Base-by-base conservation (phyloP, 1,140 invertebrate genomes). In the Neelides sp. region DNA sequence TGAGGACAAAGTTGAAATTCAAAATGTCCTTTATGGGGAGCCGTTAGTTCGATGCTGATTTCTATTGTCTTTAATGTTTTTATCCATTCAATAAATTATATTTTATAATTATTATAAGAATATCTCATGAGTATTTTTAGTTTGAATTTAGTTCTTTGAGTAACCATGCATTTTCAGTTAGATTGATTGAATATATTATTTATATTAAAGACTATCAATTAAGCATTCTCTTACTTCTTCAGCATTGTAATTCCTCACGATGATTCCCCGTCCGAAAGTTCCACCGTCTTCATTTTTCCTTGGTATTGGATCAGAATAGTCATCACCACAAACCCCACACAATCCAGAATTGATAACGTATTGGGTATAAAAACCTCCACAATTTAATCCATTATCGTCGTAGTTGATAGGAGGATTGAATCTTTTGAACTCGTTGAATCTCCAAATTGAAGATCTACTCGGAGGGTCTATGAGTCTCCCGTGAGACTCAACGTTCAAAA, bases 351-450 rank as follows among this genome's bases (percentile, higher is more conserved):
- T 70, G 61, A 46, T 52, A 5, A 36, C 50, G 53, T 52, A 51
- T 34, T 62, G 62, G 12, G 48, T 63, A 5, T 0, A 10, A 13
- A 24, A 7, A 2, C 41, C 42, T 0, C 49, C 49, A 62, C 82
- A 84, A 62, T 70, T 80, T 26, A 77, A 68, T 42, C 73, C 70
- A 57, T 80, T 78, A 59, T 83, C 81, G 43, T 78, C 65, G 32
- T 71, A 80, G 64, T 88, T 83, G 32, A 73, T 70, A 1, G 80
- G 77, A 2, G 82, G 83, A 50, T 77, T 68, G 65, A 81, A 86
- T 22, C 45, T 12, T 1, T 36, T 17, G 20, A 48, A 57, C 40
- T 55, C 54, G 32, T 82, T 82, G 62, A 75, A 78, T 32, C 84
- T 72, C 78, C 79, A 83, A 22, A 78, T 69, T 17, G 77, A 74